phyloP scores from a whole-genome alignment of 1,140 invertebrate species.

The Alviniconcha marisindica region DNA sequence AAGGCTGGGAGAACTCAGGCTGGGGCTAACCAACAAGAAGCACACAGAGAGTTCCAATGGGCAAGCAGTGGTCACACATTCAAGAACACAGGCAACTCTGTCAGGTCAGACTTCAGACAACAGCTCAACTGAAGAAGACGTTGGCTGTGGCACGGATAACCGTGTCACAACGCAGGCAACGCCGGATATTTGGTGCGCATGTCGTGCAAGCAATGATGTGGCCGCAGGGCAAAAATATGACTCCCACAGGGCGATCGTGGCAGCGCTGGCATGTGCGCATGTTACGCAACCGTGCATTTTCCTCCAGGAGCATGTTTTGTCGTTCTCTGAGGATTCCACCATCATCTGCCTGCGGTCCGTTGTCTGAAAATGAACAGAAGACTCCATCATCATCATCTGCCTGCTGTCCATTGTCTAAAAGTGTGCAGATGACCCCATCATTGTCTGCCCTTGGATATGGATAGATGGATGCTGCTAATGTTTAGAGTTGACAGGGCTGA shows the following conservation, averaged over 20 bases:
- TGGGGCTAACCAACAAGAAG: no score
- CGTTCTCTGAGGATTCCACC: neutral
- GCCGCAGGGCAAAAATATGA: slow-evolving; percentile 46
- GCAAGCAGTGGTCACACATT: no score
- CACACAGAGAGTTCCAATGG: no score
- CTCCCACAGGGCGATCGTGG: neutral
- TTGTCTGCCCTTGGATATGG: no score
- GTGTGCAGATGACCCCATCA: no score
- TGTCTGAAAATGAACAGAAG: neutral
- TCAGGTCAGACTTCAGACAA: neutral
- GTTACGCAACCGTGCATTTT: slow-evolving; percentile 15
- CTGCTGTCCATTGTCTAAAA: no score
- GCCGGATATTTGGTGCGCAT: slow-evolving; percentile 27
- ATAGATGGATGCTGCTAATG: no score
- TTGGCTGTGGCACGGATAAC: slow-evolving; percentile 40
- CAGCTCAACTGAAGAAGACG: slow-evolving; percentile 27
- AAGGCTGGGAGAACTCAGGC: no score
- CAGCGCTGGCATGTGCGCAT: slow-evolving; percentile 21
- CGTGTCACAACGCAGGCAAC: slow-evolving; percentile 32
- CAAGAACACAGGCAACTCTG: neutral
- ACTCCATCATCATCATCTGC: no score
- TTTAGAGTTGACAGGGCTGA: no score
- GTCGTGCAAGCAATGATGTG: slow-evolving; percentile 44
- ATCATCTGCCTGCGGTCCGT: neutral
- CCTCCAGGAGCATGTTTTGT: neutral